Evolutionary conservation across 1,140 invertebrate genomes (phyloP), one percentile per base, ranked within the genome.

Genomic region (Nymphalis io): DNA sequence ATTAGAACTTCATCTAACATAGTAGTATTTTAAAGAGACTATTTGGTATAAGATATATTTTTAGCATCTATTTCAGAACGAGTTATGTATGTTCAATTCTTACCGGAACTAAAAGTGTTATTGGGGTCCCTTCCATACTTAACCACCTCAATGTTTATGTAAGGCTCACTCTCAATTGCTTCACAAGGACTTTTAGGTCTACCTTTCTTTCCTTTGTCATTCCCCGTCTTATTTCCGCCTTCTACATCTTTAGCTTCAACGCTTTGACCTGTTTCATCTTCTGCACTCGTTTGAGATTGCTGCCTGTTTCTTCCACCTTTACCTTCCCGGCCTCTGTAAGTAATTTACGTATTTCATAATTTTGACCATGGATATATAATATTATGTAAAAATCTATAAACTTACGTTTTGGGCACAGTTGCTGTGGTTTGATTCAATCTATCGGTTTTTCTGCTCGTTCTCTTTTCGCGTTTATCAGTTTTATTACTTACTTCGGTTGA

Each of bases 61-160:
- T 33, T 3, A 33, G 27, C 27, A 8, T 33, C 27, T 33, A 8
- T 33, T 33, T 33, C 33, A 58, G 16, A 20, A 40, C 13, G 1
- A 18, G 39, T 21, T 10, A 5, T n/a, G 13, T 44, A 44, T 44
- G n/a, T 44, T 53, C 0, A 55, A 55, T 33, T 27, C 57, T 58
- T 64, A 92, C 92, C 92, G 12, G 93, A 92, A 73, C 93, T 93
- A 76, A 93, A 94, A 1, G 93, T 93, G 21, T 93, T 91, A 74
- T 94, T 94, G 3, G 92, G 91, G 76, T 94, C 93, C 21, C 92
- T 83, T 23, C 94, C 93, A 74, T 92, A 92, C 80, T 94, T 94
- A 2, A 95, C 91, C 48, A 96, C 92, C 73, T 95, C 94, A 12
- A 95, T 92, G 73, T 94, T 94, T 21, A 95, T 92, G 75, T 93